Conservation (phyloP, 2,113 vertebrate species). For the Anseranas semipalmata region DNA sequence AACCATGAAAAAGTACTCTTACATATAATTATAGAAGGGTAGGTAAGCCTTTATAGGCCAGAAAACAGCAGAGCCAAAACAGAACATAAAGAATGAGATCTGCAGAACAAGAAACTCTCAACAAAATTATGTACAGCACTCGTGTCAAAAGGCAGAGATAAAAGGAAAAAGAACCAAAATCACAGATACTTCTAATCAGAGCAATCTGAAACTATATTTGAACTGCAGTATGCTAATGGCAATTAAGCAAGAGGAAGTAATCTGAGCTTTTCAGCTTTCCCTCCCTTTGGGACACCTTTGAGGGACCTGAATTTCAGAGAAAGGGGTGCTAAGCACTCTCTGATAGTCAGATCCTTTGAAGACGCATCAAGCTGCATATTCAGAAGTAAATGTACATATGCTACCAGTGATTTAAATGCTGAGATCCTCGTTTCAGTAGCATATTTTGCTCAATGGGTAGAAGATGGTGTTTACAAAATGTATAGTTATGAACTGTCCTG, state of each 20-base stretch:
- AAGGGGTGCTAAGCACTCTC: background rate
- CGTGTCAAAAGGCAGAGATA: background rate
- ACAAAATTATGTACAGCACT: background rate
- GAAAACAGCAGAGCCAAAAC: background rate
- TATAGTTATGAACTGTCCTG: background rate
- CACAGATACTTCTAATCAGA: background rate
- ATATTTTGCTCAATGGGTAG: background rate
- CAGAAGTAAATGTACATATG: background rate
- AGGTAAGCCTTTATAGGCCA: background rate
- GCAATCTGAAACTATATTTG: background rate
- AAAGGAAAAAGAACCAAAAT: background rate
- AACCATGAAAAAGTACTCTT: background rate
- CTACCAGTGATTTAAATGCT: background rate
- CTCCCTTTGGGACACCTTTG: background rate
- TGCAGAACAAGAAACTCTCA: background rate
- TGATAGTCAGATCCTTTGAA: constrained; percentile 3
- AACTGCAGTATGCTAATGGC: background rate
- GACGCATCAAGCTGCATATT: background rate
- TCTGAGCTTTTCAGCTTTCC: background rate
- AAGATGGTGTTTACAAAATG: background rate
- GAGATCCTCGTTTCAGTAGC: background rate
- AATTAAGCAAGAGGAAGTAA: background rate
- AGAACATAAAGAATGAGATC: background rate
- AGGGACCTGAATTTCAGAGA: constrained; percentile 3
- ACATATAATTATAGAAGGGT: background rate